phyloP scores from a whole-genome alignment of 2,888 invertebrate species.

The Leptarthrus brevirostris region DNA sequence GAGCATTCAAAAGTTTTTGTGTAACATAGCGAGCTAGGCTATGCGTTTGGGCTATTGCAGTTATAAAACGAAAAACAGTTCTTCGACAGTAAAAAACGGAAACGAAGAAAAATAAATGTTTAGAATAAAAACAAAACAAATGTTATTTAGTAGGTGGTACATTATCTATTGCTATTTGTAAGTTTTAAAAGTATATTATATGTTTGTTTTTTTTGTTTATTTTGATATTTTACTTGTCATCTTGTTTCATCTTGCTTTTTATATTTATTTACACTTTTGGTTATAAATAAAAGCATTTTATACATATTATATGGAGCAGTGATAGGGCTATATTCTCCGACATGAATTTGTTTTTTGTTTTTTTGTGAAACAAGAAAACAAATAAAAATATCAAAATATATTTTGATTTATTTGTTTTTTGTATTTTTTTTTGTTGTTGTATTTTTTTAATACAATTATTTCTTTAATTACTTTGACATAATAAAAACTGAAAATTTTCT shows the following conservation, averaged over 20 bases:
- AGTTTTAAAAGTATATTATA: neutral
- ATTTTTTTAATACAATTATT: slow-evolving; percentile 22
- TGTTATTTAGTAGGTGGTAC: neutral
- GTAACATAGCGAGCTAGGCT: slow-evolving; percentile 47
- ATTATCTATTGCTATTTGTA: slow-evolving; percentile 23
- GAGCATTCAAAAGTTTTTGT: slow-evolving; percentile 33
- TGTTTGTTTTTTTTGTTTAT: slow-evolving; percentile 11
- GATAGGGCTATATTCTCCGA: no score
- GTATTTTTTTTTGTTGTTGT: neutral
- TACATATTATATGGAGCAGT: no score
- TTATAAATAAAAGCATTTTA: no score
- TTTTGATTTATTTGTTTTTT: neutral
- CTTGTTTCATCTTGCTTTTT: neutral
- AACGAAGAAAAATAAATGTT: neutral
- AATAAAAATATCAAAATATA: neutral
- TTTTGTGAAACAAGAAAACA: neutral
- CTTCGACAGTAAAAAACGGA: neutral
- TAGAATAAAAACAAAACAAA: neutral
- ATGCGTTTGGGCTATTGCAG: slow-evolving; percentile 50
- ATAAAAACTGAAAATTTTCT: slow-evolving; percentile 5
- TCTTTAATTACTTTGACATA: neutral
- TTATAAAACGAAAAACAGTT: no score
- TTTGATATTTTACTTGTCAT: neutral
- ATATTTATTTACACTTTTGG: no score
- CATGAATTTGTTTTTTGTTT: neutral